Conservation (phyloP, 2,888 invertebrate genomes). For the Ephialtes manifestator region DNA sequence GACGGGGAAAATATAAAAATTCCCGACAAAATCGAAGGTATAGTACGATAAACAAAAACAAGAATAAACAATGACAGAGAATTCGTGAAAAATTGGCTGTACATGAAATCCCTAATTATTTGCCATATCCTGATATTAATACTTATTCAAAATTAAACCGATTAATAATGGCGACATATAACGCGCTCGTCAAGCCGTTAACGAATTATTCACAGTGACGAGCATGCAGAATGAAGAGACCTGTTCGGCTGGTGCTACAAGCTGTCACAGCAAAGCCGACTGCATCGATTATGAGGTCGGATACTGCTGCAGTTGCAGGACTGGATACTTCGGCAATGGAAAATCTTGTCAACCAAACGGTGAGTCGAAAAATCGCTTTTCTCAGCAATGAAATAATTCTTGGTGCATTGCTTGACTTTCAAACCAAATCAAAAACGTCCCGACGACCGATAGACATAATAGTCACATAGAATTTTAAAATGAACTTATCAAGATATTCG, state of each 20-base stretch:
- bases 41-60: conserved; percentile 21
- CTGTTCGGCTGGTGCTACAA: conserved; percentile 90
- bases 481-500: too few relatives aligned
- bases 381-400: neutral
- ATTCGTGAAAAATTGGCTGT: conserved; percentile 57
- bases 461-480: neutral
- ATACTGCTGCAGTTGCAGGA: conserved; percentile 95
- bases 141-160: conserved; percentile 58
- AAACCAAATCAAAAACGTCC: neutral
- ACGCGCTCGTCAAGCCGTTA: conserved; percentile 72
- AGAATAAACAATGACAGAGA: conserved; percentile 14
- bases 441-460: too few relatives aligned
- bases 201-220: conserved; percentile 71
- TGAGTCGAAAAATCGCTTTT: conserved; percentile 73
- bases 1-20: conserved; percentile 89
- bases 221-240: conserved; percentile 78
- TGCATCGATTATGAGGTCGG: conserved; percentile 94
- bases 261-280: conserved; percentile 93
- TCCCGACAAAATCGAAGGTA: conserved; percentile 88
- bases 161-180: conserved; percentile 66
- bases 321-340: conserved; percentile 97
- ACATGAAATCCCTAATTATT: conserved; percentile 13
- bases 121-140: conserved; percentile 12
- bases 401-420: neutral
- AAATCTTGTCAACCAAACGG: conserved; percentile 94